phyloP scores from a whole-genome alignment of 2,797 vertebrate genomes.

The Scomberomorus guttatus region DNA sequence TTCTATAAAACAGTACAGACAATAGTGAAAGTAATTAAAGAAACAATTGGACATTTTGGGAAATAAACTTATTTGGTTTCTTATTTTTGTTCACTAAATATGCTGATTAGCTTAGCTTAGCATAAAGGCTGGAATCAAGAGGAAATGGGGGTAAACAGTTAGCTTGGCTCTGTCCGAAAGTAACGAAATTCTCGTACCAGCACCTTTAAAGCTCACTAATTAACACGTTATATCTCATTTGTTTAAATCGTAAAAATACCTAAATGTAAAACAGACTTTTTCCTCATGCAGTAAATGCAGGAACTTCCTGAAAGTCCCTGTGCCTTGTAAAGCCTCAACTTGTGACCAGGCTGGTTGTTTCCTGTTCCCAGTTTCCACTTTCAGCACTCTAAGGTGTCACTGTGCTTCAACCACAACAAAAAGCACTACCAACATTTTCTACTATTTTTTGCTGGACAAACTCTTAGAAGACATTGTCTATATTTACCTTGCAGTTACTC shows the following conservation, averaged over 20 bases:
- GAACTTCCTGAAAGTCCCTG: not conserved
- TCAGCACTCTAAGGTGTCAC: not conserved
- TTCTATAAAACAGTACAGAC: not conserved
- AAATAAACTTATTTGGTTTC: no score
- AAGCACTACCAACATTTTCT: not conserved
- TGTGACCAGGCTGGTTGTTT: not conserved
- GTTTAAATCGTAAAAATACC: not conserved
- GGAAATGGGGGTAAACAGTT: no score
- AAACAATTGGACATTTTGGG: no score
- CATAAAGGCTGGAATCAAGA: not conserved
- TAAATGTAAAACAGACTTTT: not conserved
- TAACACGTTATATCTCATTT: not conserved
- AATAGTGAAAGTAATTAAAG: not conserved
- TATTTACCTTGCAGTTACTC: not conserved
- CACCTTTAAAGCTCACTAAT: not conserved
- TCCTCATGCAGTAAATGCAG: not conserved
- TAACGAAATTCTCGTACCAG: no score
- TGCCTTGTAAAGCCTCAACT: not conserved
- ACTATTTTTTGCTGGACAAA: not conserved
- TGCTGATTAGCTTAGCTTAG: constrained; percentile 1
- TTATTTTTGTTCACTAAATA: not conserved
- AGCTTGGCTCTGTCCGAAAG: no score
- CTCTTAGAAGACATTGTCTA: not conserved
- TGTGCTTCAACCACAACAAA: not conserved
- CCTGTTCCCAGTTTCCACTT: not conserved